Conservation (phyloP, 2,888 invertebrate genomes). For the Zeuzera pyrina region DNA sequence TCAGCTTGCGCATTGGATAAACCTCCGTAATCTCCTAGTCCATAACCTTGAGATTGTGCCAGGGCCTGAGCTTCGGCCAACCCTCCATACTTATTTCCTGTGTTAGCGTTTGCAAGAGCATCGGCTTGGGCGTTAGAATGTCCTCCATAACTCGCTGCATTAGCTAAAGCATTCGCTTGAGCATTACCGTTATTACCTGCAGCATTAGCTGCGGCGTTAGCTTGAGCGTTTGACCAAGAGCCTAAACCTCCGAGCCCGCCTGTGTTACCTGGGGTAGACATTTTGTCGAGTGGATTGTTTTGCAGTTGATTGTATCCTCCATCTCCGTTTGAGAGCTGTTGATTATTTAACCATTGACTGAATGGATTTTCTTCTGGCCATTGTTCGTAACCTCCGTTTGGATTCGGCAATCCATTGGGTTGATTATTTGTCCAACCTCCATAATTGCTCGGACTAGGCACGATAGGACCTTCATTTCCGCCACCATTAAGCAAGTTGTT, state of each 20-base stretch:
- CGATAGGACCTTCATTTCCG: constrained; percentile 3
- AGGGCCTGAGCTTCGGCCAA: background rate
- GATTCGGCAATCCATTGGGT: background rate
- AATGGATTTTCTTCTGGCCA: background rate
- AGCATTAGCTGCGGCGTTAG: constrained; percentile 8
- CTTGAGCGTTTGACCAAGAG: constrained; percentile 9
- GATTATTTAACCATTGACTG: background rate
- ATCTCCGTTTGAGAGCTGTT: background rate
- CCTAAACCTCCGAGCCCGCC: constrained; percentile 7
- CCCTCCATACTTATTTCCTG: constrained; percentile 3
- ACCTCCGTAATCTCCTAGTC: background rate
- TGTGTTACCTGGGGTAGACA: constrained; percentile 12
- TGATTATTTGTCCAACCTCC: background rate
- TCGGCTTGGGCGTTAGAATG: constrained; percentile 7
- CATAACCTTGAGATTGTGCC: background rate
- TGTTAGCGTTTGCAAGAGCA: constrained; percentile 7
- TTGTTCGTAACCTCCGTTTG: background rate
- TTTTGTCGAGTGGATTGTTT: background rate
- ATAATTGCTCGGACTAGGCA: background rate
- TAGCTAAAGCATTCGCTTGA: background rate
- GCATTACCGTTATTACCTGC: background rate
- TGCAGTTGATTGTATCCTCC: constrained; percentile 5
- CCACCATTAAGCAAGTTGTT: constrained; percentile 11
- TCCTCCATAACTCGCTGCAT: constrained; percentile 1
- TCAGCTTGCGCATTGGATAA: constrained; percentile 2